phyloP scores from a whole-genome alignment of 1,140 invertebrate species.

The Macrosteles quadrilineatus region DNA sequence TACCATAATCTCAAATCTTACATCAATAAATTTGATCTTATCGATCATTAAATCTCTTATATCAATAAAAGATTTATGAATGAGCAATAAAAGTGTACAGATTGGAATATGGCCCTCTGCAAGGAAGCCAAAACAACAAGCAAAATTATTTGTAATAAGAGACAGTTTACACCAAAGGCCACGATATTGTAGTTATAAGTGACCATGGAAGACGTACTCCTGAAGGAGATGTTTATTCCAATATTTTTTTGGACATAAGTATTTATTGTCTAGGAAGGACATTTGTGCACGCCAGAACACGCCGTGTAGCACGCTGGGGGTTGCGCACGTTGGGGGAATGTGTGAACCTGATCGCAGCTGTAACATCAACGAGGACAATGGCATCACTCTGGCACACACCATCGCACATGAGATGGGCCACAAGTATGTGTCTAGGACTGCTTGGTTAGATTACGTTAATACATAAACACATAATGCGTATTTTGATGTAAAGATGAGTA shows the following conservation, averaged over 20 bases:
- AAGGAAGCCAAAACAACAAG: too few species aligned
- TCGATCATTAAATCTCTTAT: too few species aligned
- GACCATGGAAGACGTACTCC: too few species aligned
- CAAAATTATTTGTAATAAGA: too few species aligned
- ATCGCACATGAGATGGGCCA: conserved; percentile 91
- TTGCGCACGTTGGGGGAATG: conserved; percentile 89
- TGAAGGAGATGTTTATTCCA: too few species aligned
- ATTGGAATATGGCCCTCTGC: too few species aligned
- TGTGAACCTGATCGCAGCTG: conserved; percentile 85
- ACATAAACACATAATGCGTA: conserved; percentile 49
- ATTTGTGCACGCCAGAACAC: conserved; percentile 79
- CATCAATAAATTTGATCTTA: too few species aligned
- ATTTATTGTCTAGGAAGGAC: conserved; percentile 62
- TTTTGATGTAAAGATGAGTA: not conserved
- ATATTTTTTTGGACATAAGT: too few species aligned
- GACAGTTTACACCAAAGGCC: too few species aligned
- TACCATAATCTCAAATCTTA: too few species aligned
- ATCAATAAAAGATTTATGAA: too few species aligned
- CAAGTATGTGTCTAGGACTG: conserved; percentile 71
- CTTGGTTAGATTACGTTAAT: not conserved
- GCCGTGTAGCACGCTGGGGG: conserved; percentile 79
- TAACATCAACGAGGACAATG: conserved; percentile 91
- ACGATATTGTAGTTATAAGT: too few species aligned
- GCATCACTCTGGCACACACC: conserved; percentile 87
- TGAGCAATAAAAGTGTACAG: not conserved